Conservation (phyloP, 53 echinoderm and acorn worm genomes). For the Crossaster papposus region DNA sequence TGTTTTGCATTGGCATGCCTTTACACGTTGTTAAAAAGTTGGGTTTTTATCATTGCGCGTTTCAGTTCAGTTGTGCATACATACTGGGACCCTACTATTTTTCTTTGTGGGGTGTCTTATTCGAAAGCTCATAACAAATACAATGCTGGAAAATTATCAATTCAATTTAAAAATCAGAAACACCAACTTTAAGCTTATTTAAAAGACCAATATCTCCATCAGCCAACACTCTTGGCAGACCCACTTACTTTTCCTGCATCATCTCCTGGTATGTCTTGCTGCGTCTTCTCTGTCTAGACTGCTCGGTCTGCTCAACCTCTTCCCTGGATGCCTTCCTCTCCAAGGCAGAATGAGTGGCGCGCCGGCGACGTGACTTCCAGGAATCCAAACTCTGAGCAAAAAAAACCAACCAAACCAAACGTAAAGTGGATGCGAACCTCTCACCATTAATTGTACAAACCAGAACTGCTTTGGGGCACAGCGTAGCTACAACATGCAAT, state of each 20-base stretch:
- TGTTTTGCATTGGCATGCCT: too few species aligned
- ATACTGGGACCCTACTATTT: too few species aligned
- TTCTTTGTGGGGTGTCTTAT: too few species aligned
- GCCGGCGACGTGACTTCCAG: conserved; percentile 87
- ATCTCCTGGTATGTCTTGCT: conserved; percentile 97
- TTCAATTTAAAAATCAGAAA: too few species aligned
- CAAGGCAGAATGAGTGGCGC: conserved; percentile 79
- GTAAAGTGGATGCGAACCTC: background rate
- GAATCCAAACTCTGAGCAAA: conserved; percentile 85
- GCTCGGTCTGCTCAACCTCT: conserved; percentile 72
- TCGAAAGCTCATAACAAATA: too few species aligned
- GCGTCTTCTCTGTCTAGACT: conserved; percentile 67
- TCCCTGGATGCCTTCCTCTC: conserved; percentile 88
- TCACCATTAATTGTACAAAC: too few species aligned
- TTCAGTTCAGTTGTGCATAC: too few species aligned
- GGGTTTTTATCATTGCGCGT: too few species aligned
- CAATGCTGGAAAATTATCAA: too few species aligned
- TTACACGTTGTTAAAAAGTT: too few species aligned
- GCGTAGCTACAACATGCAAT: too few species aligned
- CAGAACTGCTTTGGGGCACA: too few species aligned
- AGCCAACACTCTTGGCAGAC: background rate
- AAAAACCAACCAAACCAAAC: background rate
- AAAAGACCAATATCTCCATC: background rate
- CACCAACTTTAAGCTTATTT: background rate
- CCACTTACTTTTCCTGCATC: conserved; percentile 96